phyloP scores from a whole-genome alignment of 1,140 invertebrate species.

The Thereuonema tuberculata region DNA sequence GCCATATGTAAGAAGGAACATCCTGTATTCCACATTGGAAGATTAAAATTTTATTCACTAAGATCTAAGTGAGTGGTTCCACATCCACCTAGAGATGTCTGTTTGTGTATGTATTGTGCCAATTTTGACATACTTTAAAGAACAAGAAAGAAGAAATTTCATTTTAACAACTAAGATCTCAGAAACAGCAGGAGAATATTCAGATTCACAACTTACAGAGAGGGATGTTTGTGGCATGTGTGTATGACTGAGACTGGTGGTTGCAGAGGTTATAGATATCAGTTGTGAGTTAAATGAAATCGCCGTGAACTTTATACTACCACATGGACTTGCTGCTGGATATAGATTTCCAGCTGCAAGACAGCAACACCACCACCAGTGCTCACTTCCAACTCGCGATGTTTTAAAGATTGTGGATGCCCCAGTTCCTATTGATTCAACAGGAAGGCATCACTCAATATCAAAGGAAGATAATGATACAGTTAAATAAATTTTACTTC shows the following conservation, averaged over 20 bases:
- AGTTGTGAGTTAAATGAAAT: background rate
- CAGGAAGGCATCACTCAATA: background rate
- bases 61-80: too few species aligned
- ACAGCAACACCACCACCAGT: background rate
- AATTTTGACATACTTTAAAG: background rate
- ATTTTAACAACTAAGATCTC: background rate
- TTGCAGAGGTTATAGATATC: background rate
- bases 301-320: background rate
- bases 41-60: too few species aligned
- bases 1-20: too few species aligned
- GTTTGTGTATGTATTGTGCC: too few species aligned
- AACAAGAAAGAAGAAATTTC: background rate
- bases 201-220: background rate
- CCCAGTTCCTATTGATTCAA: background rate
- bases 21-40: too few species aligned
- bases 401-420: background rate
- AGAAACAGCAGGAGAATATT: background rate
- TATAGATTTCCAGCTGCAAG: background rate
- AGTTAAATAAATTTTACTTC: background rate
- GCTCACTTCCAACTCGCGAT: background rate
- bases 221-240: background rate
- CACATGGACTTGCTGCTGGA: background rate
- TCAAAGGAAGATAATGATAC: background rate
- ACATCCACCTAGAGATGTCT: too few species aligned
- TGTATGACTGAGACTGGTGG: background rate